These are phyloP conservation scores for Typhlichthys subterraneus DNA, from an alignment of 2,797 vertebrate genomes.

Conservation along the genomic window DNA sequence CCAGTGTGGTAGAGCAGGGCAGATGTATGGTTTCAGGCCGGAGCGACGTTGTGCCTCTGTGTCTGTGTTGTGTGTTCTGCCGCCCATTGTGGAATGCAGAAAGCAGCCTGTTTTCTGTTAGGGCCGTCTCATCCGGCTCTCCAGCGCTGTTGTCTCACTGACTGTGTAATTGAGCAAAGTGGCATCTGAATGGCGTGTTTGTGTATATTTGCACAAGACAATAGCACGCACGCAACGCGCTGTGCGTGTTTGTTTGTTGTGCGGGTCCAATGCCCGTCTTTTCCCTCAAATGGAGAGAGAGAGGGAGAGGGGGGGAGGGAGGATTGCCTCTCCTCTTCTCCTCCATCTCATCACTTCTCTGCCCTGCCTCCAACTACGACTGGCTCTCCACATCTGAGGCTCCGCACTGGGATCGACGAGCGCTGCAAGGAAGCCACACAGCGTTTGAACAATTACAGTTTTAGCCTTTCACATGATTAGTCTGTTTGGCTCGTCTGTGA, in stretches of 20 bases:
- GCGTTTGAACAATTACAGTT: conserved; percentile 55
- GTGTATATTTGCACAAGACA: conserved; percentile 22
- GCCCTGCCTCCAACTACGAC: conserved; percentile 29
- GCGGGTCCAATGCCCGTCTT: not conserved
- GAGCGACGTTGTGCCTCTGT: conserved; percentile 49
- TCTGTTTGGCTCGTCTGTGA: conserved; percentile 30
- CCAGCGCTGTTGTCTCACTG: conserved; percentile 46
- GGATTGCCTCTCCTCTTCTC: conserved; percentile 25
- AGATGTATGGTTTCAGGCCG: conserved; percentile 56
- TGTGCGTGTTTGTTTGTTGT: conserved; percentile 20
- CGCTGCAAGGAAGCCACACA: conserved; percentile 56
- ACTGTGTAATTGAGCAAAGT: conserved; percentile 45
- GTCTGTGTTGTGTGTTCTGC: conserved; percentile 52
- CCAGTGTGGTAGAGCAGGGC: conserved; percentile 42
- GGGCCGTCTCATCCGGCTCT: conserved; percentile 52
- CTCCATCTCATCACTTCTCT: conserved; percentile 18
- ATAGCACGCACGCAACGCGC: conserved; percentile 4
- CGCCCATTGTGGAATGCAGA: conserved; percentile 58
- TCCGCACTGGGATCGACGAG: conserved; percentile 66
- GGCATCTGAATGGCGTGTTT: conserved; percentile 36
- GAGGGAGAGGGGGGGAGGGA: conserved; percentile 2
- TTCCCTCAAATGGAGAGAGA: conserved; percentile 14
- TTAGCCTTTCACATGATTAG: conserved; percentile 52
- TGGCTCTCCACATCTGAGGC: conserved; percentile 69
- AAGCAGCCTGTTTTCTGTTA: conserved; percentile 68